A percentile compares a stretch with the other conserved stretches of the same genome.
These are phyloP conservation scores for Pelodytes ibericus DNA, from an alignment of 2,797 vertebrate genomes.

Conservation along the genomic window DNA sequence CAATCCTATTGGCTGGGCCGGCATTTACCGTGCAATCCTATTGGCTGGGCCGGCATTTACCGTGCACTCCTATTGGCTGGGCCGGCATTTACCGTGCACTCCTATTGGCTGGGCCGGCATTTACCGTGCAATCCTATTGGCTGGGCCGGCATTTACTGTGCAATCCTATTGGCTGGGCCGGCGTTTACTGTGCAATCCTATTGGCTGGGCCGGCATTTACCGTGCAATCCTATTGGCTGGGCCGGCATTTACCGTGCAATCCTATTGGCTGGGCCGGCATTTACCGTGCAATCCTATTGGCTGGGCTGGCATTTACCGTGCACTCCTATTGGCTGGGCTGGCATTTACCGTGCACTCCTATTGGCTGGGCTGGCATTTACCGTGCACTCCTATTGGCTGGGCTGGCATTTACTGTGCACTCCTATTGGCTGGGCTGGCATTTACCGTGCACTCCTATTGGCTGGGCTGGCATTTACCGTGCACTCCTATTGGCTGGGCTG, in stretches of 20 bases:
- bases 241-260: background rate
- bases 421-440: background rate
- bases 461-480: no score
- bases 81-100: no score
- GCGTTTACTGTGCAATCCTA: background rate
- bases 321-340: background rate
- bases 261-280: background rate
- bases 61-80: background rate
- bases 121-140: background rate
- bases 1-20: background rate
- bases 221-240: no score
- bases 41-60: background rate
- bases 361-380: background rate
- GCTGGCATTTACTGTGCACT: background rate
- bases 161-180: background rate
- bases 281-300: background rate
- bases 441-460: background rate
- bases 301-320: background rate
- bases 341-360: no score
- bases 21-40: background rate
- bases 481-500: background rate
- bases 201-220: slow-evolving; percentile 78
- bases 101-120: background rate
- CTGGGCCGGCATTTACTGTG: background rate
- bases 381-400: background rate